phyloP scores from a whole-genome alignment of 2,113 vertebrate genomes.

The Mustelus asterias region DNA sequence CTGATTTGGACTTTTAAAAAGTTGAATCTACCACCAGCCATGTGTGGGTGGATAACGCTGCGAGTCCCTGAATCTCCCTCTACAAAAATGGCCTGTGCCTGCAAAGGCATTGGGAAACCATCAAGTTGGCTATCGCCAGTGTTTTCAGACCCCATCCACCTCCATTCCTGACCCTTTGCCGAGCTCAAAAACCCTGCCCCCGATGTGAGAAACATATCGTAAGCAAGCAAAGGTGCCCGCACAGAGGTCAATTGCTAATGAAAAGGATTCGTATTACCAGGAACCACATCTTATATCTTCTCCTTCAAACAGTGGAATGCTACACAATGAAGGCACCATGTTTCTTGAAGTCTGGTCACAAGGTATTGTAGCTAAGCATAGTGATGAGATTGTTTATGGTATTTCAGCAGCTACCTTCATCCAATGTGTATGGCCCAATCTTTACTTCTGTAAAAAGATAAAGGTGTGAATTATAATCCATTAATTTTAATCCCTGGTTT shows the following conservation, averaged over 20 bases:
- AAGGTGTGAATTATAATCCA: too few species aligned
- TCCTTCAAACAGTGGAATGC: not conserved
- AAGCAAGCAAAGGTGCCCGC: not conserved
- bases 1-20: too few species aligned
- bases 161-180: not conserved
- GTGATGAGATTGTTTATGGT: not conserved
- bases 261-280: not conserved
- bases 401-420: not conserved
- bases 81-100: not conserved
- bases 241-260: not conserved
- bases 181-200: not conserved
- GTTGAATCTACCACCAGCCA: too few species aligned
- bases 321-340: too few species aligned
- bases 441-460: not conserved
- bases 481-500: not conserved
- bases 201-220: not conserved
- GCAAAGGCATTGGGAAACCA: not conserved
- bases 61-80: not conserved
- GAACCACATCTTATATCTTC: not conserved
- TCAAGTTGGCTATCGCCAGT: not conserved
- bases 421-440: not conserved
- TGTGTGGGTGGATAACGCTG: too few species aligned
- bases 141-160: not conserved
- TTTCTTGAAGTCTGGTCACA: not conserved
- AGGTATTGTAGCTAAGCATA: not conserved